phyloP scores from a whole-genome alignment of 2,888 invertebrate species.

The Lymantria monacha region DNA sequence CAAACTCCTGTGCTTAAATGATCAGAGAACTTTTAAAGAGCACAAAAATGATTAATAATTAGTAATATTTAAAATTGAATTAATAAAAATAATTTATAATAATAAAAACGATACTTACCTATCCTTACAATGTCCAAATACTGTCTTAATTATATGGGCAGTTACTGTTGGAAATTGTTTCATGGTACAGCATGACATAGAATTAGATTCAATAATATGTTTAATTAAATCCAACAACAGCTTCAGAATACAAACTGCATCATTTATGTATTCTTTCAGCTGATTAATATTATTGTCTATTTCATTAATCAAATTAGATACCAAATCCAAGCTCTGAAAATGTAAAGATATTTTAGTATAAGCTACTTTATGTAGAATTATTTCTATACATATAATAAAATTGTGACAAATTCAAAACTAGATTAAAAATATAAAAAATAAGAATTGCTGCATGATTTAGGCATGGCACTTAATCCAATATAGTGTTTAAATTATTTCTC shows the following conservation, averaged over 20 bases:
- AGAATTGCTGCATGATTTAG: no score
- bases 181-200: conserved; percentile 46
- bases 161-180: conserved; percentile 54
- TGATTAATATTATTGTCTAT: conserved; percentile 30
- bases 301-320: conserved; percentile 39
- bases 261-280: conserved; percentile 46
- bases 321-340: conserved; percentile 55
- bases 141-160: conserved; percentile 57
- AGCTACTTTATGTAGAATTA: no score
- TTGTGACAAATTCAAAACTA: no score
- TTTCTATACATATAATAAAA: no score
- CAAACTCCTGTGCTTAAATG: no score
- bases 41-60: no score
- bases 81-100: no score
- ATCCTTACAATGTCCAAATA: conserved; percentile 75
- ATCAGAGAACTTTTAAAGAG: no score
- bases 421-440: no score
- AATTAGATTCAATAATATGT: conserved; percentile 44
- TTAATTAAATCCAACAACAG: conserved; percentile 52
- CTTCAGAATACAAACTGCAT: conserved; percentile 51
- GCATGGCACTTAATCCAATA: no score
- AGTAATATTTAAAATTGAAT: no score
- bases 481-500: no score
- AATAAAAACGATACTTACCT: conserved; percentile 62
- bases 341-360: neutral